Base-by-base conservation (phyloP, 1,140 invertebrate genomes). In the Drosophila rhopaloa region DNA sequence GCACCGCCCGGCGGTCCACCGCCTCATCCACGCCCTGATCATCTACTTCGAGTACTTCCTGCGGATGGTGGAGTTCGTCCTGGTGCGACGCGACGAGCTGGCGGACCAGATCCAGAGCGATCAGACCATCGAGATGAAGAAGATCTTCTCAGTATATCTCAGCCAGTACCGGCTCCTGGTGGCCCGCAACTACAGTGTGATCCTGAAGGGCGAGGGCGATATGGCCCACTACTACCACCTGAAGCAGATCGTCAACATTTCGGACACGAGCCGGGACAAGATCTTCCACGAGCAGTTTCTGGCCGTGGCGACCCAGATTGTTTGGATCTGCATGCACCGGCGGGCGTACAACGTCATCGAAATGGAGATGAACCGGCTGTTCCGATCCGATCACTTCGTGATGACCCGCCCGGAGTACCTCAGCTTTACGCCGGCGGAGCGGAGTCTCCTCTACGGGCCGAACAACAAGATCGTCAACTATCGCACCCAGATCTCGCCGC, bases 21-120 rank as follows among this genome's bases (percentile, higher is more conserved):
- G 72, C n/a, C 60, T 92, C 8, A 38, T 92, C 0, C 85, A 91
- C 35, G 74, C 91, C 0, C 61, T 92, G 5, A 68, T 91, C 48
- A 92, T 92, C 6, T 92, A 92, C 70, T 92, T 92, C 10, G 91
- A 92, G 51, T 85, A 92, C 56, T 92, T 82, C 38, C 40, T 92
- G 5, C 81, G 86, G 3, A 43, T 91, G 53, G 85, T 92, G 3
- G 91, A 92, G 41, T 90, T 90, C 35, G 73, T 92, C 5, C 57
- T 92, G 7, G 80, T 92, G 11, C 82, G 91, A 1, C 68, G 89
- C 0, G 89, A 92, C 19, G 91, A 92, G 43, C 62, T 91, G n/a
- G n/a, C 55, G 1, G 79, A 77, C 6, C 65, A 86, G 37, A 76
- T 92, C 9, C 91, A 91, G 35, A 92, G 84, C 50, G 58, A 79